These are phyloP conservation scores for Micoletzkya japonica DNA, from an alignment of 2,888 invertebrate species.

Conservation along the genomic window DNA sequence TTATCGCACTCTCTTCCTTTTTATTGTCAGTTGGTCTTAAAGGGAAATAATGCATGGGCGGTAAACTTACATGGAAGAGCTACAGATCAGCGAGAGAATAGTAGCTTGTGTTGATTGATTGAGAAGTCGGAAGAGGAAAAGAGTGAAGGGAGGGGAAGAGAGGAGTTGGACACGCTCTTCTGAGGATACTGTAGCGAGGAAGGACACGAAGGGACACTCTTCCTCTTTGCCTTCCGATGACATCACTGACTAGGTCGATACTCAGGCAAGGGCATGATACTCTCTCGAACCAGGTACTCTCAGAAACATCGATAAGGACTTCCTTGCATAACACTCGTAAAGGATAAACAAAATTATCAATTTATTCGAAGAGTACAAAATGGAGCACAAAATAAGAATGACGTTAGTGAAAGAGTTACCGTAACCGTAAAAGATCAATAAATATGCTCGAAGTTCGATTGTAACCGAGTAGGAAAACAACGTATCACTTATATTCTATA, in stretches of 20 bases:
- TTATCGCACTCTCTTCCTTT: no score
- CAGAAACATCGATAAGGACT: not conserved
- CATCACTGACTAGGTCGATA: not conserved
- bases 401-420: no score
- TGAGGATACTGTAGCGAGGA: not conserved
- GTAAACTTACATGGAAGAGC: conserved; percentile 8
- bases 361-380: not conserved
- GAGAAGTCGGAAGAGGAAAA: conserved; percentile 22
- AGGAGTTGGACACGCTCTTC: not conserved
- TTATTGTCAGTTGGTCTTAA: not conserved
- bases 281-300: not conserved
- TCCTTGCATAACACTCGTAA: not conserved
- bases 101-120: conserved; percentile 7
- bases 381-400: no score
- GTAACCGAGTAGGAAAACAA: no score
- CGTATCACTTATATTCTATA: not conserved
- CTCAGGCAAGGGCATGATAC: no score
- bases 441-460: no score
- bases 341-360: not conserved
- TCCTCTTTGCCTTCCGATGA: not conserved
- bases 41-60: not conserved
- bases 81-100: conserved; percentile 7
- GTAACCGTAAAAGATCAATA: no score
- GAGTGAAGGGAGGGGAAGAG: not conserved
- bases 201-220: not conserved